These are phyloP conservation scores for Pseudomugil tenellus DNA, from an alignment of 2,797 vertebrate genomes.

Conservation along the genomic window DNA sequence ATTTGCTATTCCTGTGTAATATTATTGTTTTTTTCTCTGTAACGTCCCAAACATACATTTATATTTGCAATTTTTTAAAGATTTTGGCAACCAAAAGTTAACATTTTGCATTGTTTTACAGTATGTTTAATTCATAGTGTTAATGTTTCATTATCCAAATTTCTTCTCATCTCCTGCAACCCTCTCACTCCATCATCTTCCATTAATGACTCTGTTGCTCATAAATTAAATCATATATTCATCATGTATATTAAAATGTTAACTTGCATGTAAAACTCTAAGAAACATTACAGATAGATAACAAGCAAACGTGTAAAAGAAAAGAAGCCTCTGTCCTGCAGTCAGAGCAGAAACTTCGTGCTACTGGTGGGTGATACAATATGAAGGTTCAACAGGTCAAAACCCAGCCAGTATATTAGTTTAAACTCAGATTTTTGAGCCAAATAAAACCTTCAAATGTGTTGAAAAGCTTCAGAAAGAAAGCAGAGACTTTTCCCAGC, in stretches of 20 bases:
- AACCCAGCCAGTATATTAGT: background rate
- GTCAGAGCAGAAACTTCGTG: background rate
- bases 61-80: too few species aligned
- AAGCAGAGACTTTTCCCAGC: background rate
- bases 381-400: background rate
- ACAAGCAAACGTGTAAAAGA: conserved; percentile 1
- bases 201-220: background rate
- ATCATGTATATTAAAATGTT: background rate
- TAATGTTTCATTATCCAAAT: too few species aligned
- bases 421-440: background rate
- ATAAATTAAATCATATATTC: background rate
- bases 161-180: background rate
- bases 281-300: background rate
- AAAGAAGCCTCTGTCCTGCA: background rate
- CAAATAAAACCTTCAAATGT: conserved; percentile 30
- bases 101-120: too few species aligned
- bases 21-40: too few species aligned
- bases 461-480: background rate
- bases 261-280: background rate
- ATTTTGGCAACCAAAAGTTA: too few species aligned
- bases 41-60: too few species aligned
- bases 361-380: conserved; percentile 1
- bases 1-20: too few species aligned
- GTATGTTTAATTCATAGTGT: background rate
- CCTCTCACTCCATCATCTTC: too few species aligned